phyloP scores from a whole-genome alignment of 2,888 invertebrate genomes.

The Cremastinae sp. region DNA sequence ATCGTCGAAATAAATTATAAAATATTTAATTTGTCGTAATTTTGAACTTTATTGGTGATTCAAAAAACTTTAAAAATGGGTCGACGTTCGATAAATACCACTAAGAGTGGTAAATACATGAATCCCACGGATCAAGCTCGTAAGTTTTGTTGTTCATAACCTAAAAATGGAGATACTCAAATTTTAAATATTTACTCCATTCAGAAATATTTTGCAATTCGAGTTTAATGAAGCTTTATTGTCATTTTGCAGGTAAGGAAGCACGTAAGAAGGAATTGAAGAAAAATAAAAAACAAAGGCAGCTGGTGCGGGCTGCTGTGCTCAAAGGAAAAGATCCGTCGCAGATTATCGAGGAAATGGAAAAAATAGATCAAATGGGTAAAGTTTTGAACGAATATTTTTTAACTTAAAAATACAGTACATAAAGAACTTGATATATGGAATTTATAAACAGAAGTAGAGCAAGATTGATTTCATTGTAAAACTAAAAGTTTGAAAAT shows the following conservation, averaged over 20 bases:
- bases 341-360: slow-evolving; percentile 96
- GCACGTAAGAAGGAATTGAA: slow-evolving; percentile 98
- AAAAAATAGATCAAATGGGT: slow-evolving; percentile 99
- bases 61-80: slow-evolving; percentile 86
- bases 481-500: not conserved
- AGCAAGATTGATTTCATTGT: not conserved
- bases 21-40: not conserved
- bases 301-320: slow-evolving; percentile 97
- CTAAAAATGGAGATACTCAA: slow-evolving; percentile 44
- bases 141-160: slow-evolving; percentile 83
- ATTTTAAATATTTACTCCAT: slow-evolving; percentile 24
- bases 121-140: slow-evolving; percentile 99
- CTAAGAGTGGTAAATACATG: slow-evolving; percentile 99
- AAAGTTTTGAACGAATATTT: slow-evolving; percentile 62
- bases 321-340: slow-evolving; percentile 98
- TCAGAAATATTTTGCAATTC: too few relatives aligned
- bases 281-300: slow-evolving; percentile 98
- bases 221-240: not conserved
- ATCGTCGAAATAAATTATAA: not conserved
- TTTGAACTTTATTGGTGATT: slow-evolving; percentile 17
- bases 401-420: slow-evolving; percentile 29
- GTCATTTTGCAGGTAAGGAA: slow-evolving; percentile 96
- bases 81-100: slow-evolving; percentile 97
- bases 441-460: not conserved
- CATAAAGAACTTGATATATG: not conserved